Evolutionary conservation across 2,797 vertebrate genomes (phyloP).

Genomic region (Gallinago solitaria): DNA sequence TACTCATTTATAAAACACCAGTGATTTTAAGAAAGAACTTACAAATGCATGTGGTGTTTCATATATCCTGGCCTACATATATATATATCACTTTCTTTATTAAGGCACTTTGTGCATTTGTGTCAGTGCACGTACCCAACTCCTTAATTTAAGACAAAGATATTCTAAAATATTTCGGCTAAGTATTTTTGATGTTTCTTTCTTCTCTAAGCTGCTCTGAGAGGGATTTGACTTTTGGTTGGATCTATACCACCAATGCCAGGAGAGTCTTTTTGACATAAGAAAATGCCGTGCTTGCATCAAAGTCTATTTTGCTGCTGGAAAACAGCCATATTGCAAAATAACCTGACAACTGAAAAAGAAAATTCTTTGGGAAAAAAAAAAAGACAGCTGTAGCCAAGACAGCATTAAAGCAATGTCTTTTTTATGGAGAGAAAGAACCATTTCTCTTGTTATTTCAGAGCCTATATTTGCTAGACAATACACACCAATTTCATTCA

Average conservation of each 20-base stretch:
- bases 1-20: neutral
- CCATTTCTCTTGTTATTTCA: neutral
- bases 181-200: neutral
- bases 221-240: neutral
- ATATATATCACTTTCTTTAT: neutral
- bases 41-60: neutral
- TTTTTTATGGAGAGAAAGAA: neutral
- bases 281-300: slow-evolving; percentile 19
- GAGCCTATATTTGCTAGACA: neutral
- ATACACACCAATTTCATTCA: neutral
- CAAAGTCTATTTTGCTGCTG: neutral
- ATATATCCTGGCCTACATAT: neutral
- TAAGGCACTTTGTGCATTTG: neutral
- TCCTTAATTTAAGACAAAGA: neutral
- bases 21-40: slow-evolving; percentile 15
- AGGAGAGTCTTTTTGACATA: neutral
- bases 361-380: neutral
- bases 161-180: neutral
- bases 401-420: neutral
- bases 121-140: neutral
- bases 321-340: slow-evolving; percentile 19
- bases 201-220: neutral
- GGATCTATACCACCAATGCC: neutral
- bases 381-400: neutral
- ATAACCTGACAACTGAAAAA: neutral